phyloP scores from a whole-genome alignment of 1,140 invertebrate genomes.

The Galleria mellonella region DNA sequence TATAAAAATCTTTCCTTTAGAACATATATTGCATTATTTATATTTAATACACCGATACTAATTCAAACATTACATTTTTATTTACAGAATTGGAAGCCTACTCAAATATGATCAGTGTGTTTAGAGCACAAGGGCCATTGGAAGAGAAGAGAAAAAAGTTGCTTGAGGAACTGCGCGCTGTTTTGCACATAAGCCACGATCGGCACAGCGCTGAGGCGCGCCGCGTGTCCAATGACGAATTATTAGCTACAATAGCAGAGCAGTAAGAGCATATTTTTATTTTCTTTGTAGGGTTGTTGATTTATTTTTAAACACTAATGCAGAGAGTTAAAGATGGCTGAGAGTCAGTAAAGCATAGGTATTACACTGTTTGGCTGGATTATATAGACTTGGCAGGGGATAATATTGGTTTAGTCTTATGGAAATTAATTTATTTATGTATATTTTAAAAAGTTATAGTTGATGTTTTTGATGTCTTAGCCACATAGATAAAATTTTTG shows the following conservation, averaged over 20 bases:
- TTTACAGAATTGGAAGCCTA: slow-evolving; percentile 92
- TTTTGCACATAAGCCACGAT: slow-evolving; percentile 91
- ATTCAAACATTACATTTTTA: slow-evolving; percentile 31
- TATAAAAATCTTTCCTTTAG: slow-evolving; percentile 18
- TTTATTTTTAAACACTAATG: slow-evolving; percentile 50
- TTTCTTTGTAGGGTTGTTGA: slow-evolving; percentile 27
- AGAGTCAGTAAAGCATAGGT: slow-evolving; percentile 15
- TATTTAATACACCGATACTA: slow-evolving; percentile 16
- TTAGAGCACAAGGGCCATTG: slow-evolving; percentile 92
- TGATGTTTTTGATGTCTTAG: slow-evolving; percentile 17
- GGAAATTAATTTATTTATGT: slow-evolving; percentile 5
- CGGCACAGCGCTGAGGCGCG: slow-evolving; percentile 92
- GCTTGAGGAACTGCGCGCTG: slow-evolving; percentile 85
- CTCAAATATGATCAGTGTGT: slow-evolving; percentile 89
- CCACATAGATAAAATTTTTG: slow-evolving; percentile 15
- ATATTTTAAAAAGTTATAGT: slow-evolving; percentile 4
- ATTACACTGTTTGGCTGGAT: neutral
- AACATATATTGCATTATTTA: slow-evolving; percentile 20
- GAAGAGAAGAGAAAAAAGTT: slow-evolving; percentile 89
- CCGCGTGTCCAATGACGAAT: slow-evolving; percentile 92
- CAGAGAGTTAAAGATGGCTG: slow-evolving; percentile 56
- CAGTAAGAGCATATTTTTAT: slow-evolving; percentile 78
- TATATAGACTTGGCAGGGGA: neutral
- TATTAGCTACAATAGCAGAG: slow-evolving; percentile 89
- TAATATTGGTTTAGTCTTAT: slow-evolving; percentile 19